Base-by-base conservation (phyloP, 2,113 vertebrate species). In the Colinus virginianus region DNA sequence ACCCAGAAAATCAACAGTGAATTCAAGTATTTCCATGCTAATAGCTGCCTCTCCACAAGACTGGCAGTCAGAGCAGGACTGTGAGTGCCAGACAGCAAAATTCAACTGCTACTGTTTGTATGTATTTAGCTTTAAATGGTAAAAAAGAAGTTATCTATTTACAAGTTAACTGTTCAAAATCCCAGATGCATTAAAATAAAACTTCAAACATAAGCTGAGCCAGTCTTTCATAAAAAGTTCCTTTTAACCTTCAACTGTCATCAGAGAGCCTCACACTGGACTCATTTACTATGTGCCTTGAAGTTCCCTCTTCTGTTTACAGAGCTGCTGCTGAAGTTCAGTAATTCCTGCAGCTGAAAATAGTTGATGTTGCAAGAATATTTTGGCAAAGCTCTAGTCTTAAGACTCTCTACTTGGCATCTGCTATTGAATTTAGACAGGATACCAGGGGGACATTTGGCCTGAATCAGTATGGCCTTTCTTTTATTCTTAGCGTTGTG, bases 291-390 rank as follows among this genome's bases (percentile, higher is more conserved):
- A 43, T 4, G 36, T 84, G 43, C 62, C 45, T 87, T 80, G 62
- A 77, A 94, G 77, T 48, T 88, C 36, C 46, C 42, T 34, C 15
- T 75, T 74, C 67, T 83, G 19, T 83, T 94, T 70, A 94, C 84
- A 92, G 79, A 91, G 79, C 40, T 0, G 0, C 69, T 87, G 76
- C 66, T 88, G 61, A 92, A 92, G 77, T 38, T 68, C 62, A 61
- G 78, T 51, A 91, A 79, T 79, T 94, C 67, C 75, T 69, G 59
- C 67, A 91, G 81, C 58, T 89, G 91, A 89, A 95, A 94, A 87
- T 16, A 92, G 53, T 56, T 84, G 75, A 90, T 66, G 59, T 53
- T 84, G 70, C 48, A 91, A 48, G 62, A 87, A 61, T 72, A 64
- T 85, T 92, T 94, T 92, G 84, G 51, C 71, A 76, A 90, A 82